These are phyloP conservation scores for Sparidentex hasta DNA, from an alignment of 2,797 vertebrate genomes.

Conservation along the genomic window DNA sequence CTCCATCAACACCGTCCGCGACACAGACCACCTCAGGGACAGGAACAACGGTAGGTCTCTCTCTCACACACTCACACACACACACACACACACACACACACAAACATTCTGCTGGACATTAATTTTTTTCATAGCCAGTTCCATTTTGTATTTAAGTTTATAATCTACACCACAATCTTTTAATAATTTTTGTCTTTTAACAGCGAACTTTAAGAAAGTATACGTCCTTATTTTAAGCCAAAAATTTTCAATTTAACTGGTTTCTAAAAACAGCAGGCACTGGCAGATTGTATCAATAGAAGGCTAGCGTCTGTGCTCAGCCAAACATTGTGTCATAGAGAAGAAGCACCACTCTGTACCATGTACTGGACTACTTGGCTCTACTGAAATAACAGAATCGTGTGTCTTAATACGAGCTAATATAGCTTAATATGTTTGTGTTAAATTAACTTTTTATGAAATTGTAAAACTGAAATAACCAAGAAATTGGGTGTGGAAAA, in stretches of 20 bases:
- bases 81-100: background rate
- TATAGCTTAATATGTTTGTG: too few relatives aligned
- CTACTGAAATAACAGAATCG: too few relatives aligned
- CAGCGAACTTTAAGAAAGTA: background rate
- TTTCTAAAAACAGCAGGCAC: background rate
- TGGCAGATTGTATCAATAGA: background rate
- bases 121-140: background rate
- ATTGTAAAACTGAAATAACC: background rate
- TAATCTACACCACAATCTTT: background rate
- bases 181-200: background rate
- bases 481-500: too few relatives aligned
- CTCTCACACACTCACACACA: background rate
- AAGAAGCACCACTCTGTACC: background rate
- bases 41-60: constrained; percentile 94
- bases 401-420: too few relatives aligned
- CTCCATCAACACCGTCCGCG: constrained; percentile 99
- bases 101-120: background rate
- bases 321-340: background rate
- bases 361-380: too few relatives aligned
- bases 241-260: background rate
- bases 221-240: background rate
- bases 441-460: background rate
- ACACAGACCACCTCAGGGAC: constrained; percentile 99
- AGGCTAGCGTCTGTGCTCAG: too few relatives aligned
- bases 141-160: background rate